Evolutionary conservation across 1,140 invertebrate species (phyloP).

Genomic region (Oscheius sp.): DNA sequence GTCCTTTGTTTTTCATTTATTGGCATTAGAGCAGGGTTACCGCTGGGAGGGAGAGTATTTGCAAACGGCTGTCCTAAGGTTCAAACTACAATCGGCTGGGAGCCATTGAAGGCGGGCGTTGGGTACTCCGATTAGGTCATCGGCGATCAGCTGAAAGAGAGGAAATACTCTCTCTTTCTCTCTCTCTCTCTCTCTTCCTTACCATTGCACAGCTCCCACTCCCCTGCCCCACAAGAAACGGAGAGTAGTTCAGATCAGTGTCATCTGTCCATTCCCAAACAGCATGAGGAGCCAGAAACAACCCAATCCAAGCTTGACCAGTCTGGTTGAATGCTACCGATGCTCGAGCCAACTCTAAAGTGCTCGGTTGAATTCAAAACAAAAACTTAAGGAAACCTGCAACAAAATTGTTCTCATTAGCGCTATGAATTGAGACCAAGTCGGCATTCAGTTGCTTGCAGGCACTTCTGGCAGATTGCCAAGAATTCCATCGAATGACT

Average conservation of each 20-base stretch:
- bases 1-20: too few species aligned
- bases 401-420: neutral
- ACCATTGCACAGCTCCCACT: neutral
- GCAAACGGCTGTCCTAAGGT: neutral
- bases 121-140: neutral
- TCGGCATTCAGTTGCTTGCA: neutral
- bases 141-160: neutral
- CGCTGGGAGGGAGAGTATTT: neutral
- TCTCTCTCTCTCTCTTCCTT: neutral
- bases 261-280: slow-evolving; percentile 2
- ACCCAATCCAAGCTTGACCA: neutral
- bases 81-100: neutral
- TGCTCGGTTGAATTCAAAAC: neutral
- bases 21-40: too few species aligned
- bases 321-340: neutral
- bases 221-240: neutral
- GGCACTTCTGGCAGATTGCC: neutral
- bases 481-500: neutral
- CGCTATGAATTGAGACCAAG: neutral
- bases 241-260: neutral
- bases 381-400: neutral
- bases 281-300: neutral
- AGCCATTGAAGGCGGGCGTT: neutral
- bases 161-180: too few species aligned
- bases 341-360: neutral